These are phyloP conservation scores for Arctopsyche grandis DNA, from an alignment of 1,140 invertebrate species.

Conservation along the genomic window DNA sequence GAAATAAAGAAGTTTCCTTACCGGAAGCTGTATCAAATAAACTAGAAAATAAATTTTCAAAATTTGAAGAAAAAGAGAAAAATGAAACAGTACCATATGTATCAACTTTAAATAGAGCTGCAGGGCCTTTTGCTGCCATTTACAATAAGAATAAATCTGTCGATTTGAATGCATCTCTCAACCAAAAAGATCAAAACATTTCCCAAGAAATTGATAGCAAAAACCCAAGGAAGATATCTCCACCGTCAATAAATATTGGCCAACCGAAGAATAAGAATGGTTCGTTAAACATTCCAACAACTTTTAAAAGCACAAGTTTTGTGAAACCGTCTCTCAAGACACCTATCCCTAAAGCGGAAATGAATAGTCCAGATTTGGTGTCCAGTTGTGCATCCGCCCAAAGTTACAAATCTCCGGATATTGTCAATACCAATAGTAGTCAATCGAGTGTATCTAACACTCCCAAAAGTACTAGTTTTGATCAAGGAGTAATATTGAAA, in stretches of 20 bases:
- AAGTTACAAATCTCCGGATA: conserved; percentile 71
- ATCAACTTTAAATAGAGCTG: conserved; percentile 56
- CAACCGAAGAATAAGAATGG: conserved; percentile 45
- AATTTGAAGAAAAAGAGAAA: conserved; percentile 38
- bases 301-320: background rate
- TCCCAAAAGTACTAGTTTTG: conserved; percentile 39
- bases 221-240: conserved; percentile 61
- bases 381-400: conserved; percentile 70
- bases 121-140: conserved; percentile 57
- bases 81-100: conserved; percentile 55
- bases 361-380: conserved; percentile 77
- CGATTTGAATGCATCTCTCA: background rate
- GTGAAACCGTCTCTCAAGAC: conserved; percentile 28
- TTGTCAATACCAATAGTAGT: conserved; percentile 63
- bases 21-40: background rate
- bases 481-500: conserved; percentile 52
- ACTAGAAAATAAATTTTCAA: conserved; percentile 28
- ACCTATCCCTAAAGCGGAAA: conserved; percentile 57
- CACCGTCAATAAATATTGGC: conserved; percentile 57
- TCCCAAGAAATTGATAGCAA: conserved; percentile 58
- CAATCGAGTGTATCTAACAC: background rate
- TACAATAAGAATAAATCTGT: conserved; percentile 54
- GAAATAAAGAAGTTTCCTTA: background rate
- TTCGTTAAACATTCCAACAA: conserved; percentile 55
- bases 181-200: conserved; percentile 52